Conservation (phyloP, 2,888 invertebrate species). For the Frankliniella fusca region DNA sequence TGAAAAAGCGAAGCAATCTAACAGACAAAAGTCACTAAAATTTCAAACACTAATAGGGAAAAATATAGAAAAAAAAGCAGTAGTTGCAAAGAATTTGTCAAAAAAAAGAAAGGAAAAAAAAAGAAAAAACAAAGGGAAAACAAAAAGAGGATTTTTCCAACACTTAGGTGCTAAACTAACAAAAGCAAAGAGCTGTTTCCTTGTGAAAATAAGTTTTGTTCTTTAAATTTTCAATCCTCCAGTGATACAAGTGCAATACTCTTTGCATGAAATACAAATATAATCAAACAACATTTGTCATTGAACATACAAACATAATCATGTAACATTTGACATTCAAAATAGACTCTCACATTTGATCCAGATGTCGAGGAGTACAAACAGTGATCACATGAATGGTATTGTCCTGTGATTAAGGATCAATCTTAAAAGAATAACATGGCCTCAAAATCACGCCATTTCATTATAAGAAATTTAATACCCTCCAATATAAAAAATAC, state of each 20-base stretch:
- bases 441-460: conserved; percentile 16
- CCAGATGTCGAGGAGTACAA: conserved; percentile 7
- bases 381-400: conserved; percentile 21
- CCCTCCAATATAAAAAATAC: conserved; percentile 23
- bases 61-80: conserved; percentile 20
- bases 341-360: conserved; percentile 25
- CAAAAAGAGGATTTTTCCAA: background rate
- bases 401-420: conserved; percentile 17
- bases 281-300: conserved; percentile 24
- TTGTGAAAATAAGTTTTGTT: conserved; percentile 13
- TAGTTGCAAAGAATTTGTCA: conserved; percentile 23
- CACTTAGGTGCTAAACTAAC: conserved; percentile 23
- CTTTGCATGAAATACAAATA: conserved; percentile 16
- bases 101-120: background rate
- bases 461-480: conserved; percentile 26
- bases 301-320: conserved; percentile 22
- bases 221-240: conserved; percentile 17
- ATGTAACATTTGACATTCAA: conserved; percentile 1
- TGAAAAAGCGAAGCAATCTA: conserved; percentile 25
- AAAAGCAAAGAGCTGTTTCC: conserved; percentile 26
- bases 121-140: background rate
- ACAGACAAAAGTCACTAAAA: conserved; percentile 26
- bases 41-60: conserved; percentile 26
- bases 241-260: conserved; percentile 19
- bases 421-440: conserved; percentile 17